Evolutionary conservation across 2,797 vertebrate genomes (phyloP).

Genomic region (Pampus argenteus): DNA sequence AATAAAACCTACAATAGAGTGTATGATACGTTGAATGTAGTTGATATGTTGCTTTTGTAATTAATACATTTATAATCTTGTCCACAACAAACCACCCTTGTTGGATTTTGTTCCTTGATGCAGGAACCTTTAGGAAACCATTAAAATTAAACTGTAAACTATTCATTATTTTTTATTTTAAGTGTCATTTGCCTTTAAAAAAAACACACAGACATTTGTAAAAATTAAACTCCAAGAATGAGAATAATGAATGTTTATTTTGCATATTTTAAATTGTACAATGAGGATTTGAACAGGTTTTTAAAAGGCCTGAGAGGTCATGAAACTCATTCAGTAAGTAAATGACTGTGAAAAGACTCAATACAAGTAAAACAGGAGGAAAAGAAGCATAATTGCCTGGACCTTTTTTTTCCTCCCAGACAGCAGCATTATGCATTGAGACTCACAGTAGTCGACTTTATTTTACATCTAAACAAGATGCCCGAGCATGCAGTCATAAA

Average conservation of each 20-base stretch:
- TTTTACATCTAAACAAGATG: slow-evolving; percentile 46
- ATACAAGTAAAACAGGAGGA: slow-evolving; percentile 1
- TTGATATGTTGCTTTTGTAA: neutral
- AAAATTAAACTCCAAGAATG: slow-evolving; percentile 6
- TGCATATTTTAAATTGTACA: slow-evolving; percentile 28
- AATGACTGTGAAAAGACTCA: slow-evolving; percentile 33
- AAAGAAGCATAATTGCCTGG: slow-evolving; percentile 24
- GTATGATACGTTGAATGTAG: too few relatives aligned
- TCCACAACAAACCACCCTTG: neutral
- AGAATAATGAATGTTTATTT: slow-evolving; percentile 33
- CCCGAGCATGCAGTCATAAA: neutral
- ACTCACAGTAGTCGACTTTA: slow-evolving; percentile 16
- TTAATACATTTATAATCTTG: neutral
- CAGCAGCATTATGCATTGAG: slow-evolving; percentile 8
- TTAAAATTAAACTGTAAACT: neutral
- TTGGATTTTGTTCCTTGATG: neutral
- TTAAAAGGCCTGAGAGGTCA: slow-evolving; percentile 22
- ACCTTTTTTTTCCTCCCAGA: neutral
- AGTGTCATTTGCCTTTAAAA: slow-evolving; percentile 3
- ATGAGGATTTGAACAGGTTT: slow-evolving; percentile 24
- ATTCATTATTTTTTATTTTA: slow-evolving; percentile 1
- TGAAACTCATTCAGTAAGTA: slow-evolving; percentile 42
- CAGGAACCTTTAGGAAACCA: neutral
- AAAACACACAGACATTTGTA: neutral
- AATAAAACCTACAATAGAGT: neutral